phyloP scores from a whole-genome alignment of 2,113 vertebrate species.

The Xiphorhynchus elegans region DNA sequence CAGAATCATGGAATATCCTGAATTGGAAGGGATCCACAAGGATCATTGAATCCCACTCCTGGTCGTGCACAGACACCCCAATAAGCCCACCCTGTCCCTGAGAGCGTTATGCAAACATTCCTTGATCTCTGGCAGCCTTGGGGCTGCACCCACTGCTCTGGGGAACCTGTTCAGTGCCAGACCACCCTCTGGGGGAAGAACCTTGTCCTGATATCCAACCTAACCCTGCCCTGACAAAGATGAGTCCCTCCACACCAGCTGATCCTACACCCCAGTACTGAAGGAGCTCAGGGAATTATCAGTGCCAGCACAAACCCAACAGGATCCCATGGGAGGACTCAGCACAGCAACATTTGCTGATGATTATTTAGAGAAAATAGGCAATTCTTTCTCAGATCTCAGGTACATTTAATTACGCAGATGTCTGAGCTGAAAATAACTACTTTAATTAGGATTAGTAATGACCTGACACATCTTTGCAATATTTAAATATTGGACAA shows the following conservation, averaged over 20 bases:
- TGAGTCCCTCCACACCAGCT: background rate
- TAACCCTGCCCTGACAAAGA: background rate
- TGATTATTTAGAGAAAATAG: background rate
- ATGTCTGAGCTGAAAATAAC: background rate
- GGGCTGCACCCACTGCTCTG: background rate
- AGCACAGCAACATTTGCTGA: background rate
- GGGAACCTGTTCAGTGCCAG: background rate
- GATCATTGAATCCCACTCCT: background rate
- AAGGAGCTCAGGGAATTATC: background rate
- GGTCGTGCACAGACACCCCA: background rate
- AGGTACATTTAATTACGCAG: conserved; percentile 50
- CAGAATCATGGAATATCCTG: background rate
- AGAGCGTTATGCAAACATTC: background rate
- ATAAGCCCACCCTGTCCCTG: background rate
- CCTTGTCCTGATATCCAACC: background rate
- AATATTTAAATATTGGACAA: conserved; percentile 5
- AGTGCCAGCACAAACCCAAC: background rate
- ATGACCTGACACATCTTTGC: conserved; percentile 5
- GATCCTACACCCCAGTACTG: background rate
- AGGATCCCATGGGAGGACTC: background rate
- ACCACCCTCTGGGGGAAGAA: background rate
- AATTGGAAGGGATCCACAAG: background rate
- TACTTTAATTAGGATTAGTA: conserved; percentile 16
- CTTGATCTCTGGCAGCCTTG: background rate
- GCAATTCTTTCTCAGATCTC: background rate